Percentiles rank a stretch among this genome's conserved stretches.
Conservation (phyloP, 2,113 vertebrate genomes). For the Coptodon rendalli region DNA sequence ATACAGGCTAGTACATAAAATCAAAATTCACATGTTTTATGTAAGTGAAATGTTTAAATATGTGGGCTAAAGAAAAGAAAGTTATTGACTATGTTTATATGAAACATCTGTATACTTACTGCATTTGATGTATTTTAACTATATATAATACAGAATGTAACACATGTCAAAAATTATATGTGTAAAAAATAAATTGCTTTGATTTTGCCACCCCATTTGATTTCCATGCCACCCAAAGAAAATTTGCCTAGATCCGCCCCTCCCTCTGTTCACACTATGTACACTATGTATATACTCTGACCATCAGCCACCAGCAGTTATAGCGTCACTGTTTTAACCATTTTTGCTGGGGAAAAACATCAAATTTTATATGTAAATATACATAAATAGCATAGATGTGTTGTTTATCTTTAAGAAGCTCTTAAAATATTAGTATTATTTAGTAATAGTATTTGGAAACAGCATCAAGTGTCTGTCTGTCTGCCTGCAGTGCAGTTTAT, state of each 20-base stretch:
- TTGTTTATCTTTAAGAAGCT: neutral
- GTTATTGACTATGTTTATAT: neutral
- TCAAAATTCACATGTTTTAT: neutral
- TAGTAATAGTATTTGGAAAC: fast-evolving
- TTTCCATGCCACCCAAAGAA: neutral
- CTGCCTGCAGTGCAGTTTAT: neutral
- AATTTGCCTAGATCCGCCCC: neutral
- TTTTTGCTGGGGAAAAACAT: neutral
- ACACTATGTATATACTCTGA: neutral
- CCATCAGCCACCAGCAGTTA: neutral
- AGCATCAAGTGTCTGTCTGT: neutral
- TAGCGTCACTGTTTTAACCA: neutral
- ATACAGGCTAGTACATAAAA: neutral
- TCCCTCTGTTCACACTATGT: fast-evolving
- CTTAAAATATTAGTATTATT: neutral
- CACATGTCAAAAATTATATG: neutral
- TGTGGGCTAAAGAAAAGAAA: neutral
- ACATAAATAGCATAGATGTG: neutral
- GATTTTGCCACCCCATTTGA: neutral
- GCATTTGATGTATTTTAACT: neutral
- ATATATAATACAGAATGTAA: neutral
- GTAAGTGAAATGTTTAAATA: neutral
- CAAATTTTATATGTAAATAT: neutral
- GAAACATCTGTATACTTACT: neutral
- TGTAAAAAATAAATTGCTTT: neutral